Evolutionary conservation across 2,113 vertebrate species (phyloP).

Genomic region (Leptobrachium leishanense): DNA sequence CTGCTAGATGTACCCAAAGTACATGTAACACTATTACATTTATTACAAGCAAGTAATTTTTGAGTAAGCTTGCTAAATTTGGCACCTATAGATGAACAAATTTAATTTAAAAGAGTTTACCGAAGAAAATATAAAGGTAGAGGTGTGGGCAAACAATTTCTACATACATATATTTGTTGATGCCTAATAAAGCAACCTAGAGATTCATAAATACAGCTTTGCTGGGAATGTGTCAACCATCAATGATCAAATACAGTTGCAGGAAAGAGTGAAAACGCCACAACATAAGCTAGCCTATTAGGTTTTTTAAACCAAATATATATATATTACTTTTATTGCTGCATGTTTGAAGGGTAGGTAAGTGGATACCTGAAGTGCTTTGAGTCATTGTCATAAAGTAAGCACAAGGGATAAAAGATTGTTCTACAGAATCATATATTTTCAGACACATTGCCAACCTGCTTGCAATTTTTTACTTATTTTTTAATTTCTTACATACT

Average conservation of each 20-base stretch:
- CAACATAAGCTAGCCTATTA: slow-evolving; percentile 36
- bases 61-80: no score
- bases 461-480: not conserved
- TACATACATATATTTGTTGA: slow-evolving; percentile 2
- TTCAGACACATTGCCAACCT: slow-evolving; percentile 5
- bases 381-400: slow-evolving; percentile 37
- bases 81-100: no score
- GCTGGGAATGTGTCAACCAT: slow-evolving; percentile 20
- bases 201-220: slow-evolving; percentile 16
- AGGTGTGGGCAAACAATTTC: not conserved
- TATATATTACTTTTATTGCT: slow-evolving; percentile 42
- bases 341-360: slow-evolving; percentile 40
- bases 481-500: slow-evolving; percentile 11
- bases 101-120: no score
- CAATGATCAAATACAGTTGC: slow-evolving; percentile 39
- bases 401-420: slow-evolving; percentile 8
- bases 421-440: slow-evolving; percentile 25
- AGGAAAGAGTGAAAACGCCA: slow-evolving; percentile 25
- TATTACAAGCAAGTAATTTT: no score
- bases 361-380: slow-evolving; percentile 38
- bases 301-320: slow-evolving; percentile 31
- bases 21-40: no score
- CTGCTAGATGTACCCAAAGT: no score
- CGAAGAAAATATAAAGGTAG: not conserved
- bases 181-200: not conserved